phyloP scores from a whole-genome alignment of 2,888 invertebrate species.

The Timandra comae region DNA sequence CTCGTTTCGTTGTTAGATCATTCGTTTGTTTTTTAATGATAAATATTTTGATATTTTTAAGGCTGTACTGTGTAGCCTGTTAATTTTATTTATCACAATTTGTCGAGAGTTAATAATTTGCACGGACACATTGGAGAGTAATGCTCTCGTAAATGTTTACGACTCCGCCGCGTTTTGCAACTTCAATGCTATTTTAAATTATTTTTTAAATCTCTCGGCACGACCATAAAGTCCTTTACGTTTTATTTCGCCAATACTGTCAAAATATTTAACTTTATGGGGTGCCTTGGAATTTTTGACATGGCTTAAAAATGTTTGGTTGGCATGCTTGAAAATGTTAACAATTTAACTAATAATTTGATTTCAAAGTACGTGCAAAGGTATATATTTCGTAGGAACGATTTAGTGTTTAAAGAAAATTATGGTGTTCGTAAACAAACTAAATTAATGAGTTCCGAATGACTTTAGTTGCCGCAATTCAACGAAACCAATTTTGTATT shows the following conservation, averaged over 20 bases:
- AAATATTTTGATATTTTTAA: conserved; percentile 37
- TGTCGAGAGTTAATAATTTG: conserved; percentile 47
- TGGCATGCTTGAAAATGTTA: too few relatives aligned
- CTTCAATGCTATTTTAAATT: conserved; percentile 57
- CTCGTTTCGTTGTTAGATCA: conserved; percentile 19
- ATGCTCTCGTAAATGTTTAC: conserved; percentile 74
- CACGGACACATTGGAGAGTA: conserved; percentile 60
- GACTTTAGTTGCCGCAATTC: conserved; percentile 51
- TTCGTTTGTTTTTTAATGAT: conserved; percentile 17
- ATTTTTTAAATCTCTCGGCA: conserved; percentile 44
- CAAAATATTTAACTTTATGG: conserved; percentile 51
- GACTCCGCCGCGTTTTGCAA: conserved; percentile 52
- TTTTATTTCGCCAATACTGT: conserved; percentile 48
- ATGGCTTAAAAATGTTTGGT: too few relatives aligned
- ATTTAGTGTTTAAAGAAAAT: too few relatives aligned
- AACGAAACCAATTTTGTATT: conserved; percentile 63
- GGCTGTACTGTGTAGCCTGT: background rate
- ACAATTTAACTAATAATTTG: too few relatives aligned
- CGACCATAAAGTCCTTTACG: conserved; percentile 30
- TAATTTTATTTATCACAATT: conserved; percentile 31
- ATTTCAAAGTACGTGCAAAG: too few relatives aligned
- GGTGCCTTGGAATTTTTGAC: too few relatives aligned
- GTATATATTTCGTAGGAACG: too few relatives aligned
- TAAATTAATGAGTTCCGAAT: conserved; percentile 50
- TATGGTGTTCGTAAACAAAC: conserved; percentile 32